Evolutionary conservation across 2,888 invertebrate genomes (phyloP).

Genomic region (Leistus spinibarbis): DNA sequence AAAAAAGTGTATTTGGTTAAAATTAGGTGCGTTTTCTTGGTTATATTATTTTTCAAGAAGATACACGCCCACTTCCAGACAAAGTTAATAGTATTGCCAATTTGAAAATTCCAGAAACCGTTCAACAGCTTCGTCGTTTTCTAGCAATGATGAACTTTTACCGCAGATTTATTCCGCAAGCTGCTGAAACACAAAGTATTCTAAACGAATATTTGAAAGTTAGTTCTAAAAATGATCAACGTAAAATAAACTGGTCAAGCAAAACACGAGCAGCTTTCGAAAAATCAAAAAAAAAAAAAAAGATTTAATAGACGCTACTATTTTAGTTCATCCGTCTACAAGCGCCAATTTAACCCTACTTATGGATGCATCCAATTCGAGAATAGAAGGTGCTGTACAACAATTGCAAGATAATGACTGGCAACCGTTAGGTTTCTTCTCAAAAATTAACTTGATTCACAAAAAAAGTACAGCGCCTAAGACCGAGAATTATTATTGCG

Average conservation of each 20-base stretch:
- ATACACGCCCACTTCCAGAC: too few species aligned
- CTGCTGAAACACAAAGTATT: constrained; percentile 47
- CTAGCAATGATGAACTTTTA: constrained; percentile 45
- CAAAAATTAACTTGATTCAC: constrained; percentile 37
- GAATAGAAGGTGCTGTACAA: constrained; percentile 51
- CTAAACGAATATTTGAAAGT: constrained; percentile 45
- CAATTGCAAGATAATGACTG: constrained; percentile 44
- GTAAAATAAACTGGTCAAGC: constrained; percentile 43
- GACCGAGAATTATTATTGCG: constrained; percentile 47
- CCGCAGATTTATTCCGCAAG: constrained; percentile 43
- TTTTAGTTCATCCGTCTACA: constrained; percentile 49
- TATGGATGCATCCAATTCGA: constrained; percentile 50
- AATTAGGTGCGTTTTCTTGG: too few species aligned
- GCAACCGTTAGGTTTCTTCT: constrained; percentile 51
- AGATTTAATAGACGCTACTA: constrained; percentile 45
- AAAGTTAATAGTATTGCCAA: too few species aligned
- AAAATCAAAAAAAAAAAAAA: constrained; percentile 47
- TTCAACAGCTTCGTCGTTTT: constrained; percentile 44
- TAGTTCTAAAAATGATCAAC: constrained; percentile 43
- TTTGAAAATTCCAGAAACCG: constrained; percentile 5
- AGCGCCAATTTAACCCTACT: constrained; percentile 45
- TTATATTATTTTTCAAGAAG: too few species aligned
- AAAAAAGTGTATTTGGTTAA: too few species aligned
- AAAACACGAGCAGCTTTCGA: constrained; percentile 45
- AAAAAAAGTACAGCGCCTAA: constrained; percentile 36